Evolutionary conservation across 1,140 invertebrate species (phyloP).

Genomic region (Trichonephila inaurata): DNA sequence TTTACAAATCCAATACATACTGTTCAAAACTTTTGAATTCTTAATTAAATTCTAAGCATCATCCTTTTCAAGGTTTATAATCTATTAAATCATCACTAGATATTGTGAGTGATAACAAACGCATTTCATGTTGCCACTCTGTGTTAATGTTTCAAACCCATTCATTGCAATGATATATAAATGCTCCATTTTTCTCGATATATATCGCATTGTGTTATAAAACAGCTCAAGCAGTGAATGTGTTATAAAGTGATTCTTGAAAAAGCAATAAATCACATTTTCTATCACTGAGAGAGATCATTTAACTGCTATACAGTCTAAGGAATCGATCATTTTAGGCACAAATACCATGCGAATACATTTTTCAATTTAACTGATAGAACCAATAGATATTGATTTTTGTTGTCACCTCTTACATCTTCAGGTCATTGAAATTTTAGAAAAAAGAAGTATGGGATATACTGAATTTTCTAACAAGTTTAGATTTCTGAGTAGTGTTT

Average conservation of each 20-base stretch:
- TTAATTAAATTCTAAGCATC: too few species aligned
- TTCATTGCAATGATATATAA: too few species aligned
- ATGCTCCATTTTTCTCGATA: too few species aligned
- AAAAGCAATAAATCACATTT: neutral
- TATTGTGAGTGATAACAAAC: too few species aligned
- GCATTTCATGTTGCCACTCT: too few species aligned
- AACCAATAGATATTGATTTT: neutral
- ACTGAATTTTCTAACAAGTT: neutral
- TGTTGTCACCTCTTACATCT: neutral
- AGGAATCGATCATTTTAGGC: constrained; percentile 12
- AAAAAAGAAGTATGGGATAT: neutral
- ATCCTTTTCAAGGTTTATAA: too few species aligned
- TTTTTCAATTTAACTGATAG: neutral
- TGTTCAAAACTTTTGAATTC: too few species aligned
- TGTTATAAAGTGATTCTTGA: neutral
- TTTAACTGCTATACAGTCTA: neutral
- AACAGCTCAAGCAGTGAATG: neutral
- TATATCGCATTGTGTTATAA: neutral
- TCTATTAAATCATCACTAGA: too few species aligned
- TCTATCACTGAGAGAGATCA: constrained; percentile 9
- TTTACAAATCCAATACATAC: too few species aligned
- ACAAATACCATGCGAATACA: neutral
- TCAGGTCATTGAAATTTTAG: neutral
- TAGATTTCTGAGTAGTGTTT: constrained; percentile 1
- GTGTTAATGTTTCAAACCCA: too few species aligned